A percentile compares a stretch with the other conserved stretches of the same genome.
These are phyloP conservation scores for Peromyscus aztecus DNA, from an alignment of 2,797 vertebrate species.

Conservation along the genomic window DNA sequence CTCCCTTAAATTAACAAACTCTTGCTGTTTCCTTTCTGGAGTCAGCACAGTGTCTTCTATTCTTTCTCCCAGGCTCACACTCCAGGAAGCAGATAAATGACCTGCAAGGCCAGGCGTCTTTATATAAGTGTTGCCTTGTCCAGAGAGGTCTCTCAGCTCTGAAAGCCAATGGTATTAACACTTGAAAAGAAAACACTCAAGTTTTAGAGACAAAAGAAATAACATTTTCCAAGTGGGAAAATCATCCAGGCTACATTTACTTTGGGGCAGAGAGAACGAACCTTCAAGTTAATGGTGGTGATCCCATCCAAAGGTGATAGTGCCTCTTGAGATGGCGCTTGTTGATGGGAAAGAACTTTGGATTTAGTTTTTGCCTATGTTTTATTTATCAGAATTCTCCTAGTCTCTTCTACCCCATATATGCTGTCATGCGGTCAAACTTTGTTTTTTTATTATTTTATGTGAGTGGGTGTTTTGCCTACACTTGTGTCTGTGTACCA, in stretches of 20 bases:
- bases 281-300: background rate
- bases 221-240: background rate
- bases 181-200: background rate
- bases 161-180: background rate
- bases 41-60: background rate
- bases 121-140: background rate
- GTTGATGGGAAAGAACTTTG: background rate
- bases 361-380: background rate
- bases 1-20: background rate
- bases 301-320: background rate
- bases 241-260: background rate
- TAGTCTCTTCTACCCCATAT: background rate
- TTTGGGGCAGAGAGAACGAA: background rate
- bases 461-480: background rate
- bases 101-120: background rate
- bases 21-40: constrained; percentile 32
- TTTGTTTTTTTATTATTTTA: background rate
- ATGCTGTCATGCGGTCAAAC: background rate
- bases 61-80: background rate
- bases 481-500: background rate
- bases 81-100: background rate
- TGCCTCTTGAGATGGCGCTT: no score
- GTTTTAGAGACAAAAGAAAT: background rate
- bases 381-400: background rate
- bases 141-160: background rate